Evolutionary conservation across 1,140 invertebrate genomes (phyloP).

Genomic region (Trissolcus basalis): DNA sequence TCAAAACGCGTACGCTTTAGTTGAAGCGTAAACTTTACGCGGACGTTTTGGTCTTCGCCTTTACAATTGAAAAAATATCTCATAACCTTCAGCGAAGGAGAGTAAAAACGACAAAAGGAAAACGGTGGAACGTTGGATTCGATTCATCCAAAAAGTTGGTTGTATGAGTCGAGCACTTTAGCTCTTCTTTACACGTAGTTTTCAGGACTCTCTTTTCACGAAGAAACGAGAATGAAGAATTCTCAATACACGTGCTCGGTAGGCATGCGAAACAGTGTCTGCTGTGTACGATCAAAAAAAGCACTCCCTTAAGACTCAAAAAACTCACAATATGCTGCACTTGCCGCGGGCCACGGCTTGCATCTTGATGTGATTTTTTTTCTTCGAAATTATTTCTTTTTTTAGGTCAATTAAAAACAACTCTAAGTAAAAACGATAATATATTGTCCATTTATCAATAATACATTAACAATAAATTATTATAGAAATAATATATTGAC

Average conservation of each 20-base stretch:
- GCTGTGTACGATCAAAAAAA: constrained; percentile 10
- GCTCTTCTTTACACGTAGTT: constrained; percentile 39
- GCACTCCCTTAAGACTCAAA: constrained; percentile 9
- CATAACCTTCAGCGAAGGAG: too few relatives aligned
- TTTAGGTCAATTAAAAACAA: too few relatives aligned
- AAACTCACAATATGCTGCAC: too few relatives aligned
- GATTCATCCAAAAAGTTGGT: constrained; percentile 36
- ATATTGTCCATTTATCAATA: too few relatives aligned
- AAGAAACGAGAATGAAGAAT: constrained; percentile 34
- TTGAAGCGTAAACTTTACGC: too few relatives aligned
- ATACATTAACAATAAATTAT: too few relatives aligned
- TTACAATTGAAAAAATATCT: too few relatives aligned
- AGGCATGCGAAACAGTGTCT: constrained; percentile 23
- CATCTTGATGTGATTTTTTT: neutral
- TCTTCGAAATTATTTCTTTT: too few relatives aligned
- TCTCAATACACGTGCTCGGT: constrained; percentile 22
- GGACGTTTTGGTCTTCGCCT: too few relatives aligned
- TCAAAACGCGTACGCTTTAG: too few relatives aligned
- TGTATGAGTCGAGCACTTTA: constrained; percentile 18
- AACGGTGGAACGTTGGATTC: constrained; percentile 16
- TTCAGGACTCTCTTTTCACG: constrained; percentile 12
- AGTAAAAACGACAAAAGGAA: constrained; percentile 9
- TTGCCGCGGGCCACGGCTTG: neutral
- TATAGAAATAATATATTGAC: too few relatives aligned
- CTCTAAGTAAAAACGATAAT: too few relatives aligned